Percentiles rank a stretch among this genome's conserved stretches.
Conservation (phyloP, 2,797 vertebrate genomes). For the Rousettus madagascariensis region DNA sequence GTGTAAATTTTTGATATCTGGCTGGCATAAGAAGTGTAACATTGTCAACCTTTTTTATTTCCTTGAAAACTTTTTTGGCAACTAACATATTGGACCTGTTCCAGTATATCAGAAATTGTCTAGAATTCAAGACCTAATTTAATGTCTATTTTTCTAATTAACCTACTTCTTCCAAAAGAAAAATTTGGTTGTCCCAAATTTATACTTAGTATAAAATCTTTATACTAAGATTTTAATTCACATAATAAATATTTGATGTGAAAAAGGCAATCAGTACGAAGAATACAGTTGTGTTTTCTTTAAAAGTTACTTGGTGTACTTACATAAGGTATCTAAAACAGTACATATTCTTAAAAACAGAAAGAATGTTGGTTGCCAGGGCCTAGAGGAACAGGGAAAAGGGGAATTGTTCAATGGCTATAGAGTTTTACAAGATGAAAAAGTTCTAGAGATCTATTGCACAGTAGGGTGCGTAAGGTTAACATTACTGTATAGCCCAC, state of each 20-base stretch:
- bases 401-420: background rate
- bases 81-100: constrained; percentile 42
- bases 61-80: constrained; percentile 75
- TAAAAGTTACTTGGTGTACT: constrained; percentile 3
- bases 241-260: background rate
- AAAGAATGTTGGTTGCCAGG: background rate
- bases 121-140: constrained; percentile 55
- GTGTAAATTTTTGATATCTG: constrained; percentile 28
- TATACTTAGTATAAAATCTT: background rate
- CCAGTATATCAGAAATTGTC: constrained; percentile 45
- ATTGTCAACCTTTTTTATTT: constrained; percentile 61
- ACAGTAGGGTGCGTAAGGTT: background rate
- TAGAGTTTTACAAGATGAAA: background rate
- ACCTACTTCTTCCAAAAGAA: constrained; percentile 59
- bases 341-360: background rate
- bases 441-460: background rate
- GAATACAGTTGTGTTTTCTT: constrained; percentile 25
- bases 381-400: background rate
- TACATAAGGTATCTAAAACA: constrained; percentile 1
- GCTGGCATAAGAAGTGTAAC: constrained; percentile 23
- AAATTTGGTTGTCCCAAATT: constrained; percentile 18
- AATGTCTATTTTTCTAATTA: constrained; percentile 63
- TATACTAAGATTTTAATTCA: constrained; percentile 53
- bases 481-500: background rate
- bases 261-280: constrained; percentile 24